These are phyloP conservation scores for Thaumatotibia leucotreta DNA, from an alignment of 1,140 invertebrate species.

Conservation along the genomic window DNA sequence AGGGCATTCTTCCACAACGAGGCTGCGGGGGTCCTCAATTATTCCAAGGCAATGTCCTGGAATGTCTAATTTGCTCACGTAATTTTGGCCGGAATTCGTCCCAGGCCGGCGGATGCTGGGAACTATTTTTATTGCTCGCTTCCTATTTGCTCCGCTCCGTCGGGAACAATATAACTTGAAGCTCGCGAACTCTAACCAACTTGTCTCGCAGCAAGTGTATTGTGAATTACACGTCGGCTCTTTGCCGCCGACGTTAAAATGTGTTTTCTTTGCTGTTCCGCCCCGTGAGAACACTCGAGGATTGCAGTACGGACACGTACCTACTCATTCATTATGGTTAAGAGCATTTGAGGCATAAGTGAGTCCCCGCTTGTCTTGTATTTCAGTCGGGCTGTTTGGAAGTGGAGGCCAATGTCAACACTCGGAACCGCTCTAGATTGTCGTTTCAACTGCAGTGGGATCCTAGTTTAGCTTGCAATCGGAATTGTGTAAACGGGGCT, in stretches of 20 bases:
- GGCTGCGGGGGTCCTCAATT: constrained; percentile 52
- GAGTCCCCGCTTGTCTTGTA: constrained; percentile 2
- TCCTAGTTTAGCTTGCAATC: constrained; percentile 3
- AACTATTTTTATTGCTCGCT: constrained; percentile 75
- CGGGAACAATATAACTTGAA: constrained; percentile 61
- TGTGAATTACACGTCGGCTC: constrained; percentile 61
- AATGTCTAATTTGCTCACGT: constrained; percentile 74
- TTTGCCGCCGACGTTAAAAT: constrained; percentile 26
- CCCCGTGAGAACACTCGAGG: constrained; percentile 29
- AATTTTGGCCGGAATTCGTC: constrained; percentile 69
- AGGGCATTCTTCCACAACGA: constrained; percentile 46
- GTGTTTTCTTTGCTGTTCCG: constrained; percentile 25
- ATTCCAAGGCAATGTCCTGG: constrained; percentile 62
- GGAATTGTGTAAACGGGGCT: background rate
- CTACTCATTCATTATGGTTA: constrained; percentile 11
- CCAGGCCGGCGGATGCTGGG: constrained; percentile 54
- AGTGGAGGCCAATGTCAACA: constrained; percentile 8
- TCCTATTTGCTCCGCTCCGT: constrained; percentile 61
- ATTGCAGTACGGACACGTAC: constrained; percentile 13
- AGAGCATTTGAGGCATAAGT: constrained; percentile 10
- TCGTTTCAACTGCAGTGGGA: background rate
- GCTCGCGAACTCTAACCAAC: constrained; percentile 50
- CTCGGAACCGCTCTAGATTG: background rate
- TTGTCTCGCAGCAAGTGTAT: constrained; percentile 56
- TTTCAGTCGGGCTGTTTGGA: background rate